A percentile compares a stretch with the other conserved stretches of the same genome.
Conservation (phyloP, 1,140 invertebrate genomes). For the Temnothorax nylanderi region DNA sequence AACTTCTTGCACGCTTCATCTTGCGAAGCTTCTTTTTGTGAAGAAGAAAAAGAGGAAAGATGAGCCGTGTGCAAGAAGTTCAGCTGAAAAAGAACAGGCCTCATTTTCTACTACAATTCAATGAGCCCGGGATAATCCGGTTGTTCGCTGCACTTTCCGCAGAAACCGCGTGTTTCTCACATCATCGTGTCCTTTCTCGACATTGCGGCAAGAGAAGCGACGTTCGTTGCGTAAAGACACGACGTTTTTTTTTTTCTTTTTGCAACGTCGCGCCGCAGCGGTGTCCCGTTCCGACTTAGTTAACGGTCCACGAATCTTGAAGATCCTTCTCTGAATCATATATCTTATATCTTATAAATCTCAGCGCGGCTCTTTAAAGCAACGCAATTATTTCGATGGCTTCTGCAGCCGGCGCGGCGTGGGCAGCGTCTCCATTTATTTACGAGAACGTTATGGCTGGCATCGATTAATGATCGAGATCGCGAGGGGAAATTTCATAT, state of each 20-base stretch:
- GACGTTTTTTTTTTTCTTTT: conserved; percentile 63
- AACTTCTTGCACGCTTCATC: too few relatives aligned
- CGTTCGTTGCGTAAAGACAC: conserved; percentile 68
- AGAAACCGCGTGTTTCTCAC: conserved; percentile 54
- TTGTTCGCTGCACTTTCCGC: background rate
- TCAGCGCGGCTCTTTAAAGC: background rate
- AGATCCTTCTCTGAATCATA: conserved; percentile 23
- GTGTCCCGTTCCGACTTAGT: conserved; percentile 37
- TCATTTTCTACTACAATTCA: background rate
- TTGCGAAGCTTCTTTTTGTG: too few relatives aligned
- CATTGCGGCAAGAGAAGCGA: conserved; percentile 66
- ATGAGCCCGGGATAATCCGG: conserved; percentile 24
- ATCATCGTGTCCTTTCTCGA: conserved; percentile 52
- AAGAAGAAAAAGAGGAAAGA: too few relatives aligned
- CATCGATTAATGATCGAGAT: background rate
- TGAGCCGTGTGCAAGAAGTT: too few relatives aligned
- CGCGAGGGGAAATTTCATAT: background rate
- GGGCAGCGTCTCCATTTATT: background rate
- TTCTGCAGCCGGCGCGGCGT: background rate
- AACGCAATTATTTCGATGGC: conserved; percentile 19
- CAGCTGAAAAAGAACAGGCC: too few relatives aligned
- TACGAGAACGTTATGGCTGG: background rate
- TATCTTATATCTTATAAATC: conserved; percentile 5
- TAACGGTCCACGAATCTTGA: conserved; percentile 58
- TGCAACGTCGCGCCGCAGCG: conserved; percentile 51